These are phyloP conservation scores for Alcedo atthis DNA, from an alignment of 2,797 vertebrate genomes.

Conservation along the genomic window DNA sequence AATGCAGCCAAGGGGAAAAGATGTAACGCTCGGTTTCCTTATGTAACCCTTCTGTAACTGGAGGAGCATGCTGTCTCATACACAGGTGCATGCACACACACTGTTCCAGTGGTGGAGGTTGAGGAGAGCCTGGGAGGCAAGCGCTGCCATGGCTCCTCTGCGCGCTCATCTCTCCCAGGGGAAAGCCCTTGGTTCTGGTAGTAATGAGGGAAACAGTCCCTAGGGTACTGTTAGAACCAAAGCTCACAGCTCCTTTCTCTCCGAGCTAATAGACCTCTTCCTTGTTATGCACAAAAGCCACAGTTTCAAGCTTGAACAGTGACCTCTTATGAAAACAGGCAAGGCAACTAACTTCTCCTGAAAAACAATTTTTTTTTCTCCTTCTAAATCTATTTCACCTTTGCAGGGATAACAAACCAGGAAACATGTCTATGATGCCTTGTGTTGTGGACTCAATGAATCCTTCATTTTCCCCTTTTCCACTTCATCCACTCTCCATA, in stretches of 20 bases:
- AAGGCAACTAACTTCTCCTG: background rate
- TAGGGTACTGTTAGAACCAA: background rate
- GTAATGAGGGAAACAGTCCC: background rate
- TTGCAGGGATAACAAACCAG: constrained; percentile 31
- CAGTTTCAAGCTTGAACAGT: background rate
- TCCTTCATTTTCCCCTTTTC: constrained; percentile 34
- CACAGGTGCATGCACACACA: no score
- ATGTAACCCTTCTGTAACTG: background rate
- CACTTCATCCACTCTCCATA: constrained; percentile 46
- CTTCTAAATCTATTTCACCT: constrained; percentile 22
- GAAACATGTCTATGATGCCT: constrained; percentile 17
- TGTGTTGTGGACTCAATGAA: constrained; percentile 35
- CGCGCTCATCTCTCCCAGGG: background rate
- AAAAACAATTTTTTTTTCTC: background rate
- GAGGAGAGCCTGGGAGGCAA: background rate
- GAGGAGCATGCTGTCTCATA: background rate
- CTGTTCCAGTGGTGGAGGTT: background rate
- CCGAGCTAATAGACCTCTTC: background rate
- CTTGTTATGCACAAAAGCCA: background rate
- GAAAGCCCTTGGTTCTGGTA: background rate
- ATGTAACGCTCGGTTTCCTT: background rate
- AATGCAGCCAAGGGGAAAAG: background rate
- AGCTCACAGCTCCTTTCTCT: background rate
- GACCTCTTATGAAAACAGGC: background rate
- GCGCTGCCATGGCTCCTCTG: background rate